Conservation (phyloP, 1,140 invertebrate genomes). For the Anthonomus grandis region DNA sequence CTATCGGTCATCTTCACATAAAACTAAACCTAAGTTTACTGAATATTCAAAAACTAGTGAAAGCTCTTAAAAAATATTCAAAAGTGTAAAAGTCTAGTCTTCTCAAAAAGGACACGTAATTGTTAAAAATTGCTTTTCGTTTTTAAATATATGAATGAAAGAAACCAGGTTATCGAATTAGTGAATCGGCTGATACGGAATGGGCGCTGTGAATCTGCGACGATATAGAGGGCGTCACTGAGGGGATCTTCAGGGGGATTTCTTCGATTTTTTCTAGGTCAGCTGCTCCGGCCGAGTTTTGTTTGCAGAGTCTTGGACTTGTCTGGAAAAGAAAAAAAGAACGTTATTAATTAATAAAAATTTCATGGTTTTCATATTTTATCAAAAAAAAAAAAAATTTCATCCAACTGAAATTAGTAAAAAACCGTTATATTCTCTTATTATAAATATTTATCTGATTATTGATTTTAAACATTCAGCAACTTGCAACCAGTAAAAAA, state of each 20-base stretch:
- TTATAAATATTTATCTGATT: too few relatives aligned
- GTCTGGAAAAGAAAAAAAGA: slow-evolving; percentile 32
- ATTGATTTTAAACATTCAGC: too few relatives aligned
- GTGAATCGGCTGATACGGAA: slow-evolving; percentile 46
- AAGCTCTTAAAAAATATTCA: too few relatives aligned
- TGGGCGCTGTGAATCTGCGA: slow-evolving; percentile 43
- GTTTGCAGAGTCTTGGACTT: slow-evolving; percentile 58
- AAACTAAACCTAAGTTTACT: too few relatives aligned
- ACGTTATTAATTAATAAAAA: too few relatives aligned
- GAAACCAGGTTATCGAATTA: slow-evolving; percentile 30
- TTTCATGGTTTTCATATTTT: too few relatives aligned
- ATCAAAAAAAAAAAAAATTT: too few relatives aligned
- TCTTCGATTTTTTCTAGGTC: slow-evolving; percentile 71
- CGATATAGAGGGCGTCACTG: slow-evolving; percentile 32
- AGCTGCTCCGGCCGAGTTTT: slow-evolving; percentile 67
- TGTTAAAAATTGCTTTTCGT: slow-evolving; percentile 31
- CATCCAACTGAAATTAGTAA: too few relatives aligned
- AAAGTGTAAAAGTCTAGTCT: slow-evolving; percentile 31
- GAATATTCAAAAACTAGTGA: too few relatives aligned
- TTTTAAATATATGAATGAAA: slow-evolving; percentile 6
- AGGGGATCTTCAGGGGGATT: slow-evolving; percentile 50
- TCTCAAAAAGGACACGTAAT: slow-evolving; percentile 30
- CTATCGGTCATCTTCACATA: too few relatives aligned
- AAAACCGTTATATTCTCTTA: too few relatives aligned
- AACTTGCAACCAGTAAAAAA: too few relatives aligned